Conservation (phyloP, 2,113 vertebrate species). For the Nyctereutes procyonoides region DNA sequence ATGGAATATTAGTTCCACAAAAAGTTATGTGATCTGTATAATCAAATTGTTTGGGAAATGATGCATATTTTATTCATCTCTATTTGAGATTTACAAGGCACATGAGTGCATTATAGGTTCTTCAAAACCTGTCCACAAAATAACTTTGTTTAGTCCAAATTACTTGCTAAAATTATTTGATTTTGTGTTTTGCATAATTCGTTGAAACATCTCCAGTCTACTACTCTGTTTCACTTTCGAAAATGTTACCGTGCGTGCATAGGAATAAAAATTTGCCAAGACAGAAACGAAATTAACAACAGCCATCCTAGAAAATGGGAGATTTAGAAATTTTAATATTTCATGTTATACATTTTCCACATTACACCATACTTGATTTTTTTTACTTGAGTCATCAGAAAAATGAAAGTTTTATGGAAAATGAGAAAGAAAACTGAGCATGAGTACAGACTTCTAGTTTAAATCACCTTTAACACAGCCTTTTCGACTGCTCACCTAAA, state of each 20-base stretch:
- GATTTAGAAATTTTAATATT: slow-evolving; percentile 2
- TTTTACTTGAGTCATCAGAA: background rate
- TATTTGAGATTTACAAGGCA: background rate
- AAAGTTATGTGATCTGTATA: background rate
- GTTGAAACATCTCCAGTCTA: background rate
- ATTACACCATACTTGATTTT: background rate
- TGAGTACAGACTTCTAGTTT: background rate
- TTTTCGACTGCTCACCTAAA: background rate
- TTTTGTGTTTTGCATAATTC: background rate
- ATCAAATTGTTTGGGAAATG: background rate
- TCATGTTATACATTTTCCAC: background rate
- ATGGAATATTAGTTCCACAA: background rate
- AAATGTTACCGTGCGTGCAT: background rate
- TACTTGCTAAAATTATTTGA: background rate
- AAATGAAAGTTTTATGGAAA: background rate
- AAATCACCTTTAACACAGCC: background rate
- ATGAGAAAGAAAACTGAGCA: background rate
- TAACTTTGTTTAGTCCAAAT: background rate
- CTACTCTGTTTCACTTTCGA: background rate
- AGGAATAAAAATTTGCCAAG: background rate
- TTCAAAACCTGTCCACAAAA: background rate
- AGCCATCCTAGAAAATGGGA: background rate
- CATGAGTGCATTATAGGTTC: background rate
- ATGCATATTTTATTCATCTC: background rate
- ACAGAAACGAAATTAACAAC: background rate